phyloP scores from a whole-genome alignment of 2,888 invertebrate genomes.

The Troides helena region DNA sequence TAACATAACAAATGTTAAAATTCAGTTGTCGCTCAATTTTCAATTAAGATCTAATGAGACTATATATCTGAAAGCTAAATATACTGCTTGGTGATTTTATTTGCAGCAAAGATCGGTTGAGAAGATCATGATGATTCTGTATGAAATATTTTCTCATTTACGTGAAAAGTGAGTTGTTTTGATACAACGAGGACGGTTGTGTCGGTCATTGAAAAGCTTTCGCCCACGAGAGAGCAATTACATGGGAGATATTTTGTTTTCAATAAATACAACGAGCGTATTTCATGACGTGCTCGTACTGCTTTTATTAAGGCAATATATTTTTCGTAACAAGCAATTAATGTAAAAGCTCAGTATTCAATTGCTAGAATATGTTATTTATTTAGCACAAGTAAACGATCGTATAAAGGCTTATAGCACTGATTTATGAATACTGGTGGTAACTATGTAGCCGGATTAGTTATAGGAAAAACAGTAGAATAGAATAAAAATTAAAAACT shows the following conservation, averaged over 20 bases:
- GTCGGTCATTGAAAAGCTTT: background rate
- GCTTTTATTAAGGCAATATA: background rate
- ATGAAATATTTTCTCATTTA: background rate
- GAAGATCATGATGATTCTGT: too few species aligned
- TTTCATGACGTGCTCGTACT: background rate
- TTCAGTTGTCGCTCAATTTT: background rate
- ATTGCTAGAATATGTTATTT: background rate
- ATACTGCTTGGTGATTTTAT: background rate
- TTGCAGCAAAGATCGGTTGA: too few species aligned
- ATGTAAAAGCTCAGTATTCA: background rate
- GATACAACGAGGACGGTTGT: background rate
- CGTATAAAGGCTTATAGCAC: too few species aligned
- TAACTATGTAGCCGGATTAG: too few species aligned
- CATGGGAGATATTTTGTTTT: background rate
- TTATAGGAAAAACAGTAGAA: too few species aligned
- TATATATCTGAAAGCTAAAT: background rate
- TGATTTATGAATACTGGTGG: too few species aligned
- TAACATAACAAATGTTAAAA: background rate
- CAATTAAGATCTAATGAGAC: background rate
- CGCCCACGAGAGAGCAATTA: conserved; percentile 1
- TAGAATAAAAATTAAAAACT: too few species aligned
- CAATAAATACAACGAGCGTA: background rate
- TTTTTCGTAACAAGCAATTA: background rate
- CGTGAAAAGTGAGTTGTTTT: background rate
- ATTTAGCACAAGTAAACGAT: background rate